Evolutionary conservation across 2,113 vertebrate species (phyloP).

Genomic region (Hippoglossus stenolepis): DNA sequence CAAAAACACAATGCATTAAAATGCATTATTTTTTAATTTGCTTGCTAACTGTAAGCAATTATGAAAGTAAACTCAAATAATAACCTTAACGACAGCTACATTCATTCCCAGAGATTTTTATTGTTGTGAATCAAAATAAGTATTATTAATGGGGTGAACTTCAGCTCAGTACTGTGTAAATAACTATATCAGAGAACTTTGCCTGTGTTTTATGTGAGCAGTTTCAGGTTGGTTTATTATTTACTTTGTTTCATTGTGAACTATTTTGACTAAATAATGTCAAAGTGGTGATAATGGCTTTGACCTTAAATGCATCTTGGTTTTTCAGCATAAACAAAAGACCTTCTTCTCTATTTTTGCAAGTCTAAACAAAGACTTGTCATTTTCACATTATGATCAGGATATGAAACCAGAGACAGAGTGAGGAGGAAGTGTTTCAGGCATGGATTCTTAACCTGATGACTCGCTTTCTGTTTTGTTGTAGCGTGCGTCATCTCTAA

Average conservation of each 20-base stretch:
- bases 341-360: background rate
- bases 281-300: background rate
- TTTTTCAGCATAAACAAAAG: background rate
- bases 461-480: constrained; percentile 48
- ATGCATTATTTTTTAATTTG: background rate
- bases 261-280: background rate
- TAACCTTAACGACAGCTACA: background rate
- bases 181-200: no score
- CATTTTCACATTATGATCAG: background rate
- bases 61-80: background rate
- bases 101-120: background rate
- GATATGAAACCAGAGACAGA: constrained; percentile 17
- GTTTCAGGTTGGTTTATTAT: background rate
- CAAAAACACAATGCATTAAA: constrained; percentile 8
- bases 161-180: no score
- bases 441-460: constrained; percentile 14
- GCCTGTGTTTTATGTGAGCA: no score
- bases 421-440: constrained; percentile 11
- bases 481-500: constrained; percentile 34
- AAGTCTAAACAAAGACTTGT: background rate
- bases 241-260: background rate
- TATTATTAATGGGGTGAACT: no score
- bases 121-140: no score
- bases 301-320: background rate
- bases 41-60: background rate